Percentiles rank a stretch among this genome's conserved stretches.
Evolutionary conservation across 92 coral and sea anemone genomes (phyloP).

Genomic region (Scolanthus callimorphus): DNA sequence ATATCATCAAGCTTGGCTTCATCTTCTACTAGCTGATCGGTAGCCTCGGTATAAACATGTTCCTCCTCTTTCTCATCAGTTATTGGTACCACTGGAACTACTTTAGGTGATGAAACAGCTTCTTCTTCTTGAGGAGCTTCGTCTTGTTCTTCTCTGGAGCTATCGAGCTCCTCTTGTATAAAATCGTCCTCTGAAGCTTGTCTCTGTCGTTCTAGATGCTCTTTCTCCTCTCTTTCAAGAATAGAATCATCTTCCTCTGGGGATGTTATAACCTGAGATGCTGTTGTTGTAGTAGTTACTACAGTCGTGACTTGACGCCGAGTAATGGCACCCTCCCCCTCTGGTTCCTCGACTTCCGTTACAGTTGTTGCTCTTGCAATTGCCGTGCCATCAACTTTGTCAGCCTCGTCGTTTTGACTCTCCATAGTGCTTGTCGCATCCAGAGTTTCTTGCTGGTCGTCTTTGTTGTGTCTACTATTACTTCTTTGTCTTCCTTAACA

Average conservation of each 20-base stretch:
- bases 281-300: no score
- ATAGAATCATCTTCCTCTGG: neutral
- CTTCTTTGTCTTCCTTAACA: constrained; percentile 21
- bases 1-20: constrained; percentile 44
- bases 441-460: constrained; percentile 1
- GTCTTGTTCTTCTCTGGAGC: constrained; percentile 1
- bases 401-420: no score
- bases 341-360: no score
- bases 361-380: no score
- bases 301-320: no score
- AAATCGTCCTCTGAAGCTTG: constrained; percentile 14
- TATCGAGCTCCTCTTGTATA: constrained; percentile 19
- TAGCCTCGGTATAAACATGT: constrained; percentile 27
- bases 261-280: no score
- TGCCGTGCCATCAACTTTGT: no score
- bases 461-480: constrained; percentile 15
- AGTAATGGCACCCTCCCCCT: no score
- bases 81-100: constrained; percentile 4
- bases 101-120: neutral
- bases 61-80: constrained; percentile 10
- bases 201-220: constrained; percentile 11
- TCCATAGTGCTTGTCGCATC: no score
- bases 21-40: constrained; percentile 41
- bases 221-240: constrained; percentile 16
- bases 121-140: neutral